Percentiles rank a stretch among this genome's conserved stretches.
These are phyloP conservation scores for Salminus brasiliensis DNA, from an alignment of 2,113 vertebrate genomes.

Conservation along the genomic window DNA sequence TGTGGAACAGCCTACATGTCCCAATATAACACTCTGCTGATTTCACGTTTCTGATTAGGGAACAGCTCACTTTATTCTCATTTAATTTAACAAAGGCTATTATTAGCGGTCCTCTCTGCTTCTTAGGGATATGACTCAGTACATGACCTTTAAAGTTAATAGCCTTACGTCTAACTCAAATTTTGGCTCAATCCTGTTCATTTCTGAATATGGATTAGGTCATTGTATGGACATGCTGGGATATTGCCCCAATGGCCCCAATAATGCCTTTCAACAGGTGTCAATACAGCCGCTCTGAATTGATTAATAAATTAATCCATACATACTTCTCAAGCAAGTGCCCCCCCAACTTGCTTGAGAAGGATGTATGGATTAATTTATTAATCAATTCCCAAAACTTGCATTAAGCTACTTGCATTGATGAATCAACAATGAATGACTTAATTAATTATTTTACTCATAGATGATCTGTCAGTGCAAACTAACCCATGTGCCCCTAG, in stretches of 20 bases:
- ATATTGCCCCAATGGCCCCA: neutral
- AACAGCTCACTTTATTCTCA: slow-evolving; percentile 15
- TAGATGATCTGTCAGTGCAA: too few relatives aligned
- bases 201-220: neutral
- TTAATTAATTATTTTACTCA: too few relatives aligned
- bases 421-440: too few relatives aligned
- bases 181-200: neutral
- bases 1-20: neutral
- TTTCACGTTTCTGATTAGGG: slow-evolving; percentile 19
- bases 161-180: neutral
- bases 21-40: slow-evolving; percentile 2
- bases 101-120: slow-evolving; percentile 20
- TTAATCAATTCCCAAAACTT: too few relatives aligned
- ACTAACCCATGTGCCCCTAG: neutral
- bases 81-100: slow-evolving; percentile 31
- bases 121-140: slow-evolving; percentile 24
- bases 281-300: neutral
- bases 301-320: neutral
- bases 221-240: neutral
- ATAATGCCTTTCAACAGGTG: neutral
- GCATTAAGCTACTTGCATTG: too few relatives aligned
- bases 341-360: too few relatives aligned
- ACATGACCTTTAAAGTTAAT: slow-evolving; percentile 22
- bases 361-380: too few relatives aligned
- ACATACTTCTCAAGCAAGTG: too few relatives aligned